A percentile compares a stretch with the other conserved stretches of the same genome.
Evolutionary conservation across 1,140 invertebrate genomes (phyloP).

Genomic region (Drosophila malerkotliana): DNA sequence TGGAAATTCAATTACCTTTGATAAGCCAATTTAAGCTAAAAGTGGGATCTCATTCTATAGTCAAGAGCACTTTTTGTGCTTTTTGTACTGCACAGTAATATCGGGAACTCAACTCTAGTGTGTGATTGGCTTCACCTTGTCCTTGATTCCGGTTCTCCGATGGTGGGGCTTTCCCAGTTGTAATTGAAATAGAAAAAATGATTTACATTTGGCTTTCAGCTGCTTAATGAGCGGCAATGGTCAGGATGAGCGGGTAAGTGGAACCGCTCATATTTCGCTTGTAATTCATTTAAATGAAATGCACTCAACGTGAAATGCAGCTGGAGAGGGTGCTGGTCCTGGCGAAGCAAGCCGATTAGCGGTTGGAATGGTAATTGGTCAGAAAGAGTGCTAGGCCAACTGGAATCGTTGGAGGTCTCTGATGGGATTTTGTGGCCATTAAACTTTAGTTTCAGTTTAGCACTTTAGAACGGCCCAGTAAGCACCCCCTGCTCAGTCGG

Average conservation of each 20-base stretch:
- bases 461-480: slow-evolving; percentile 35
- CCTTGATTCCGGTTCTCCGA: not conserved
- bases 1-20: too few species aligned
- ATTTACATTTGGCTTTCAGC: slow-evolving; percentile 67
- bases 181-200: slow-evolving; percentile 54
- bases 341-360: slow-evolving; percentile 42
- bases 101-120: slow-evolving; percentile 21
- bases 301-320: slow-evolving; percentile 74
- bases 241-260: slow-evolving; percentile 10
- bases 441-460: slow-evolving; percentile 51
- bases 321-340: not conserved
- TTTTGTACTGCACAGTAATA: slow-evolving; percentile 7
- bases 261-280: slow-evolving; percentile 69
- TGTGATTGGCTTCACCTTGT: slow-evolving; percentile 46
- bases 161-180: not conserved
- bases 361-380: slow-evolving; percentile 73
- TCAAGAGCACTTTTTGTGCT: slow-evolving; percentile 60
- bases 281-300: slow-evolving; percentile 81
- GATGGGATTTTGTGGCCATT: slow-evolving; percentile 68
- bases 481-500: slow-evolving; percentile 18
- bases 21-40: too few species aligned
- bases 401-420: slow-evolving; percentile 32
- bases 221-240: slow-evolving; percentile 54
- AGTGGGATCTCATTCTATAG: slow-evolving; percentile 47
- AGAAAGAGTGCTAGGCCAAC: slow-evolving; percentile 36